These are phyloP conservation scores for Xyrauchen texanus DNA, from an alignment of 2,113 vertebrate species.

Conservation along the genomic window DNA sequence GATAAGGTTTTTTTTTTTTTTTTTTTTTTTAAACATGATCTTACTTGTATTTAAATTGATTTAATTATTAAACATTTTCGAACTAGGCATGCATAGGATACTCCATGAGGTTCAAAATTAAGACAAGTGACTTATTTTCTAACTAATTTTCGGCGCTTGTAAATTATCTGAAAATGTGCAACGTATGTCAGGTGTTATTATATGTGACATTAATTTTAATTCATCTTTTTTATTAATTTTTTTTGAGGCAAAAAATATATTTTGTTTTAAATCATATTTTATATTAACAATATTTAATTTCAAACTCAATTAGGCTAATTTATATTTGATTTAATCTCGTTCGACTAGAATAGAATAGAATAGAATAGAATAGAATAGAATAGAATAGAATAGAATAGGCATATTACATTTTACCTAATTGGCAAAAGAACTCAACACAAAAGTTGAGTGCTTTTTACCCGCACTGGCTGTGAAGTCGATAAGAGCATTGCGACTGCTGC, in stretches of 20 bases:
- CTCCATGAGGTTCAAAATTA: neutral
- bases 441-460: too few species aligned
- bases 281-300: too few species aligned
- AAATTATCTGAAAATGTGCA: neutral
- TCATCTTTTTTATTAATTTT: neutral
- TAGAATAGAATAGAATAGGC: too few species aligned
- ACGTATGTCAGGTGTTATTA: neutral
- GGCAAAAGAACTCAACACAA: too few species aligned
- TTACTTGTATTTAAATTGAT: neutral
- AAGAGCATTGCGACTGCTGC: constrained; percentile 64
- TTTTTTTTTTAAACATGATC: neutral
- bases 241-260: neutral
- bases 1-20: neutral
- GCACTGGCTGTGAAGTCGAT: constrained; percentile 21
- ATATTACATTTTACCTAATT: too few species aligned
- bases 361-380: too few species aligned
- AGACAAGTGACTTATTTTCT: neutral
- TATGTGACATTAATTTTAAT: neutral
- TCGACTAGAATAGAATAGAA: too few species aligned
- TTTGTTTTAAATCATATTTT: too few species aligned
- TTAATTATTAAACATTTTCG: neutral
- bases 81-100: neutral
- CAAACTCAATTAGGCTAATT: too few species aligned
- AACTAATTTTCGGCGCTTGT: neutral
- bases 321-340: too few species aligned